A percentile compares a stretch with the other conserved stretches of the same genome.
Evolutionary conservation across 2,888 invertebrate genomes (phyloP).

Genomic region (Rhynchonema sp.): DNA sequence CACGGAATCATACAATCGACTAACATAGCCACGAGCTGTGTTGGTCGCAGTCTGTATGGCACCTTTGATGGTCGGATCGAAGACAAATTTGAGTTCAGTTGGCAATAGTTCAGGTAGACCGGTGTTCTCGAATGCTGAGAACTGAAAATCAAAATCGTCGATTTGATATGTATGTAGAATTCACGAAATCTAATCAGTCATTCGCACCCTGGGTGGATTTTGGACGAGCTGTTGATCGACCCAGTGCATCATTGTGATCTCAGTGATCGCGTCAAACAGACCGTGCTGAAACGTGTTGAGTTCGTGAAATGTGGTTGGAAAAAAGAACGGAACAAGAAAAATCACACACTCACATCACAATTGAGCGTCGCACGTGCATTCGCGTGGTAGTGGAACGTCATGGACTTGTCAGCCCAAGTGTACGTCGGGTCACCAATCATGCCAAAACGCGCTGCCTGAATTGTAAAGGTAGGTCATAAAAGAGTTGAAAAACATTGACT

Average conservation of each 20-base stretch:
- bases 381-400: slow-evolving; percentile 33
- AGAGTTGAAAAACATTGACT: no score
- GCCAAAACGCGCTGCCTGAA: background rate
- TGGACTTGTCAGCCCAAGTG: slow-evolving; percentile 43
- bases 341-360: slow-evolving; percentile 42
- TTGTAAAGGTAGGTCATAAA: no score
- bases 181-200: no score
- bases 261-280: slow-evolving; percentile 16
- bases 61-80: no score
- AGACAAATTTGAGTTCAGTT: background rate
- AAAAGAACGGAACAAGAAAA: no score
- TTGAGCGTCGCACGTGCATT: slow-evolving; percentile 37
- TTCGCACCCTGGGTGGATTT: background rate
- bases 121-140: no score
- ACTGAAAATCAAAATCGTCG: no score
- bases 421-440: slow-evolving; percentile 35
- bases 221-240: background rate
- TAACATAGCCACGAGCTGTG: no score
- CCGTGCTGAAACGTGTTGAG: slow-evolving; percentile 13
- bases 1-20: background rate
- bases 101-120: no score
- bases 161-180: no score
- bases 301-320: no score
- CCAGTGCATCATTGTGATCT: slow-evolving; percentile 1
- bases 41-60: no score